A percentile compares a stretch with the other conserved stretches of the same genome.
Conservation (phyloP, 2,888 invertebrate species). For the Brenthis daphne region DNA sequence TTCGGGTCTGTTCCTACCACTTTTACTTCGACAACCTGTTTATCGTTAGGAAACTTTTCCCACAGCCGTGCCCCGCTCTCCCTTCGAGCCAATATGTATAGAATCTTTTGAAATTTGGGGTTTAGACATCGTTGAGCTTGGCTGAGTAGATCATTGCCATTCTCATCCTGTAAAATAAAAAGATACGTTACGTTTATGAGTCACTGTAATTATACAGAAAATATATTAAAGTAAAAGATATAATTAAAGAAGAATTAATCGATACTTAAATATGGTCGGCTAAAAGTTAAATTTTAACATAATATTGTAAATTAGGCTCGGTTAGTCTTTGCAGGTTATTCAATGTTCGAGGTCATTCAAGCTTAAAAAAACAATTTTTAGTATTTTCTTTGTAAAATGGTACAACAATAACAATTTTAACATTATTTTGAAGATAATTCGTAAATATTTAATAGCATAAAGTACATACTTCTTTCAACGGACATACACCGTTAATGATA, state of each 20-base stretch:
- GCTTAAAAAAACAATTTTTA: no score
- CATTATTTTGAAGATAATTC: no score
- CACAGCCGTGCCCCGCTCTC: constrained; percentile 81
- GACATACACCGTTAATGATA: constrained; percentile 73
- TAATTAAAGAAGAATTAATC: background rate
- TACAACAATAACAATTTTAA: no score
- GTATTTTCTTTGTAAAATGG: no score
- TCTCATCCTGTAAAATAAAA: constrained; percentile 49
- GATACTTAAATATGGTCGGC: no score
- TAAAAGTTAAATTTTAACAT: no score
- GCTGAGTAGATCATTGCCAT: constrained; percentile 63
- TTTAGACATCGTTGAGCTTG: constrained; percentile 78
- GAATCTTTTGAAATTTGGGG: constrained; percentile 85
- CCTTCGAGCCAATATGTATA: constrained; percentile 81
- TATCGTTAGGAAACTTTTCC: constrained; percentile 79
- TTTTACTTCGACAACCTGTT: constrained; percentile 83
- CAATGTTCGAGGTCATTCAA: no score
- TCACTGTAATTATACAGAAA: background rate
- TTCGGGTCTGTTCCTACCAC: constrained; percentile 85
- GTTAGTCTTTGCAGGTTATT: no score
- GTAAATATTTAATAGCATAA: no score
- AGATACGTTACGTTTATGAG: no score
- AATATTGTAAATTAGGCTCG: no score
- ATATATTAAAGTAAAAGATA: background rate
- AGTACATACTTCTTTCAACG: constrained; percentile 57